Conservation (phyloP, 2,888 invertebrate species). For the Lordiphosa fenestrarum region DNA sequence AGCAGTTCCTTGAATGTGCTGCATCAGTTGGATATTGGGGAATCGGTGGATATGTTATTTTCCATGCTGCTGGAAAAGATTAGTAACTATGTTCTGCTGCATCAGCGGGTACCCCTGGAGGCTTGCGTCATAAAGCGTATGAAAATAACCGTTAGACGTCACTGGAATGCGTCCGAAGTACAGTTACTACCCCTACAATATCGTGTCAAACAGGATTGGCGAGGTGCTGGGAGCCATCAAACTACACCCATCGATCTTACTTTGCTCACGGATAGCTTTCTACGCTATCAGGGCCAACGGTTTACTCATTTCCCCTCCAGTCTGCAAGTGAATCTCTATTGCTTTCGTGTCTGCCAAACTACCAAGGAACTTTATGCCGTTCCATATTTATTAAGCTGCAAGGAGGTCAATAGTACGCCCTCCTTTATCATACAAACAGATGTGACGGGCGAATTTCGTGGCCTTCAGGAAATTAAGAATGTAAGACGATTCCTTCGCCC, state of each 20-base stretch:
- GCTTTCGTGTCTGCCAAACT: slow-evolving; percentile 49
- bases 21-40: slow-evolving; percentile 55
- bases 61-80: slow-evolving; percentile 57
- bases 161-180: slow-evolving; percentile 1
- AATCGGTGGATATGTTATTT: slow-evolving; percentile 62
- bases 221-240: neutral
- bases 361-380: slow-evolving; percentile 54
- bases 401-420: slow-evolving; percentile 40
- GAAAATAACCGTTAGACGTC: slow-evolving; percentile 45
- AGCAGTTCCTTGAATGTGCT: slow-evolving; percentile 42
- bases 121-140: slow-evolving; percentile 47
- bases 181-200: slow-evolving; percentile 47
- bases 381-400: slow-evolving; percentile 45
- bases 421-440: slow-evolving; percentile 55
- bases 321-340: slow-evolving; percentile 48
- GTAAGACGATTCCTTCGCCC: slow-evolving; percentile 37
- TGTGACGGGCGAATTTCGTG: slow-evolving; percentile 44
- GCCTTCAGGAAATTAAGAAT: slow-evolving; percentile 46
- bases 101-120: slow-evolving; percentile 30
- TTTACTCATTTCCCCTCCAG: slow-evolving; percentile 28
- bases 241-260: slow-evolving; percentile 9
- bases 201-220: slow-evolving; percentile 34
- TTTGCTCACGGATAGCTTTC: slow-evolving; percentile 28
- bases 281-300: slow-evolving; percentile 17
- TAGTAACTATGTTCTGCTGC: slow-evolving; percentile 36